Percentiles rank a stretch among this genome's conserved stretches.
Conservation (phyloP, 2,888 invertebrate genomes). For the Tinea pellionella region DNA sequence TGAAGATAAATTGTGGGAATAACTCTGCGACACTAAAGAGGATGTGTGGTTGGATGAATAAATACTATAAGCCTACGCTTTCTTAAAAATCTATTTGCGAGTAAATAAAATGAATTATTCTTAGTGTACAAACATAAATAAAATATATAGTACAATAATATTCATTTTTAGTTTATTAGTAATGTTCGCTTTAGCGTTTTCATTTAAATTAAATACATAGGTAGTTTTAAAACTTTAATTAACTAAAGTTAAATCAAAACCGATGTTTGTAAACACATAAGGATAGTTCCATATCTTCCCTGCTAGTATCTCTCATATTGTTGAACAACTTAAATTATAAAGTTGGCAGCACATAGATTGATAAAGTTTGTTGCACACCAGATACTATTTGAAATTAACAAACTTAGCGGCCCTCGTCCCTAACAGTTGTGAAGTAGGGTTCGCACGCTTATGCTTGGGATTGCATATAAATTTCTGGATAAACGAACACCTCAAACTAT, state of each 20-base stretch:
- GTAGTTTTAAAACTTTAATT: no score
- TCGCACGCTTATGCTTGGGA: constrained; percentile 28
- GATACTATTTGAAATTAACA: constrained; percentile 52
- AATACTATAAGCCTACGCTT: neutral
- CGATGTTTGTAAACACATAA: no score
- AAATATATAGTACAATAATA: no score
- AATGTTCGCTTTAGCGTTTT: no score
- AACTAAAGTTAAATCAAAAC: no score
- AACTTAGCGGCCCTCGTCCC: constrained; percentile 34
- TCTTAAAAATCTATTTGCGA: neutral
- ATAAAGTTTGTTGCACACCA: constrained; percentile 46
- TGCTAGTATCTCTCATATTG: neutral
- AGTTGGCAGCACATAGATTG: constrained; percentile 44
- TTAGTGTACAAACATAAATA: neutral
- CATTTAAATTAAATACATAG: no score
- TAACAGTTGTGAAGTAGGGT: constrained; percentile 22
- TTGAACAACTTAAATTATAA: constrained; percentile 12
- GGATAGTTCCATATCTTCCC: neutral
- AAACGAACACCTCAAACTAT: constrained; percentile 5
- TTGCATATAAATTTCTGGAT: constrained; percentile 35
- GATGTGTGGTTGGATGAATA: constrained; percentile 4
- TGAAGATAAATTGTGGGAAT: constrained; percentile 34
- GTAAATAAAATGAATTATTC: neutral
- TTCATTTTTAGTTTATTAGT: no score
- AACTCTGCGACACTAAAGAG: constrained; percentile 21